Evolutionary conservation across 2,113 vertebrate species (phyloP), one percentile per base, ranked within the genome.

Genomic region (Ovibos moschatus): DNA sequence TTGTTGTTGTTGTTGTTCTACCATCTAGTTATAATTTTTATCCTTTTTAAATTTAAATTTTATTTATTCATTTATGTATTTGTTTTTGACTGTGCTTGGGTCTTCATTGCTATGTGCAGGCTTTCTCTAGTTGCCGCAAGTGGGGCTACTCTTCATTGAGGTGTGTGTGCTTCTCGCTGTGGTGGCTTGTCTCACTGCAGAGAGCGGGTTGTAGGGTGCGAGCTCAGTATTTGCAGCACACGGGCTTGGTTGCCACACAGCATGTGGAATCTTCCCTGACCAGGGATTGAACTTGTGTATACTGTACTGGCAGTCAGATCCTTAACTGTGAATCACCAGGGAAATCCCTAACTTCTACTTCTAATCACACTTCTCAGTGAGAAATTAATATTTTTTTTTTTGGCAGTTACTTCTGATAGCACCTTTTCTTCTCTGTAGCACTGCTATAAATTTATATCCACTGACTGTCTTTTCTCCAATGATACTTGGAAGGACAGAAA

Each of bases 201-300:
- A 27, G 40, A 3, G 6, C 1, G 0, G 23, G 6, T 27, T 43
- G 21, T 76, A 27, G 6, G 71, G 40, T 43, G 23, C 1, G 0
- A 43, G 71, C 23, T 76, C 71, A 76, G 23, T 14, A 27, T 43
- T 43, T 76, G 6, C 12, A 2, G 23, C 23, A 14, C 71, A 27
- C 0, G 1, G 71, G 36, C 40, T 43, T 25, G 71, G 40, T 76
- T 76, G n/a, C n/a, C n/a, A n/a, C n/a, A n/a, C n/a, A n/a, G n/a
- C n/a, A n/a, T n/a, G n/a, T n/a, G 71, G 71, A 40, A 76, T 76
- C 12, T 27, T 76, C 71, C 71, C 40, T 76, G 40, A 43, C 71
- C 40, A 76, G 40, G 71, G 71, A 27, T 43, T 43, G 23, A 43
- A 76, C 23, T 6, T 76, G 11, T 27, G 6, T 76, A 14, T 4